Evolutionary conservation across 30 jellyfish, hydroid and myxozoan species (phyloP), one percentile per base, ranked within the genome.

Genomic region (Turritopsis dohrnii): DNA sequence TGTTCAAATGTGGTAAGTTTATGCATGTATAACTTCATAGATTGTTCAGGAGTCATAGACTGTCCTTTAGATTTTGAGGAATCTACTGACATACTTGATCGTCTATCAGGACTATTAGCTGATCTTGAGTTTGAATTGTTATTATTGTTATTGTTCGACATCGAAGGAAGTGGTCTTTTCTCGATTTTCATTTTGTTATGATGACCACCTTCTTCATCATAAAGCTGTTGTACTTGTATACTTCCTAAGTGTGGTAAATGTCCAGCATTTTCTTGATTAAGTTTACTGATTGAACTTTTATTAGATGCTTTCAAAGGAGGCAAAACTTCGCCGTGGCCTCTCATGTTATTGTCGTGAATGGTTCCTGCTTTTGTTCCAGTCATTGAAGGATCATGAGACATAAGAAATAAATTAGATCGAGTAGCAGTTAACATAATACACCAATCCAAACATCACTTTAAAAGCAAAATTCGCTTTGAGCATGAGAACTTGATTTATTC

Each of bases 321-420:
- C 65, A 90, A 85, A 81, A 90, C 95, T 82, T 90, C 97, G 89
- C 97, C 97, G 80, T 86, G 95, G 71, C 93, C 85, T 76, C 97
- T 85, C 65, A 86, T 92, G 20, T 82, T 72, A 71, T 85, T 79
- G 71, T 86, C 92, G 83, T 84, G 73, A 22, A 83, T 92, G 22
- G 83, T 86, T 29, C 83, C 93, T 22, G 92, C 80, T 73, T 85
- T 84, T 28, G 89, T 87, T 41, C 85, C 89, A 21, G 87, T 77
- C 82, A 88, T 65, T 75, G 72, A 88, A 79, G 85, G 84, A 82
- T 85, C 87, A 71, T 88, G 85, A 9, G 90, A 79, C 81, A 86
- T 89, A 84, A 89, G 82, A 72, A 89, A 72, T 54, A 80, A 91
- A 69, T 89, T 89, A 66, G 91, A 79, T 29, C 94, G 82, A 71